Evolutionary conservation across 2,888 invertebrate species (phyloP), one percentile per base, ranked within the genome.

Genomic region (Brachyptera risi): DNA sequence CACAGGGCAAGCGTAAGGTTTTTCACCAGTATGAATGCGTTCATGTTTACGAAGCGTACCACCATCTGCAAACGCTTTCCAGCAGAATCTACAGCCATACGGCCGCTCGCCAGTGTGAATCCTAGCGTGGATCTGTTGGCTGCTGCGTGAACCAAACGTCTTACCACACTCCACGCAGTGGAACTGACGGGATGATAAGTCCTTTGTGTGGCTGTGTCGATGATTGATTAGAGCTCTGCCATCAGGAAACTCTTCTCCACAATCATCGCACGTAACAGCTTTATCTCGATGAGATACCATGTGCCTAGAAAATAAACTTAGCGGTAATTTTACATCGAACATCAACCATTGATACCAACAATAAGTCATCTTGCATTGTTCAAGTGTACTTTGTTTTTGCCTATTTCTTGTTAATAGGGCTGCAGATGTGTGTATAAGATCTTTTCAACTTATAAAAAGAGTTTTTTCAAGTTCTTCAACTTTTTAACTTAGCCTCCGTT

Each of bases 11-110:
- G 88, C 91, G 71, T 92, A 92, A 0, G 92, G 92, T 71, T 92
- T 92, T 71, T 90, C 90, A 23, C 87, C 83, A 0, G 92, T 92
- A 69, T 92, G 92, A 68, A 92, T 92, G 9, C 92, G 79, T 71
- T 92, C 92, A 71, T 92, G 92, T 71, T 92, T 92, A 31, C 92
- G 77, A 47, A 92, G 73, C 1, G 92, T 92, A 23, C 92, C 92
- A 38, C 92, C 92, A 73, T 92, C 92, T 0, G 92, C 92, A 72
- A 92, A 92, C 0, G 91, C 91, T 72, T 92, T 92, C 90, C 90
- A 90, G 71, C 92, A 92, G 74, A 87, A 92, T 9, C 88, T 82
- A 71, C 92, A 92, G 0, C 88, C 90, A 70, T 92, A 92, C 0
- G 91, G 92, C 38, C 90, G 79, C 73, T 92, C 92, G 2, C 87